Percentiles rank a stretch among this genome's conserved stretches.
Conservation (phyloP, 2,113 vertebrate genomes). For the Mastomys natalensis region DNA sequence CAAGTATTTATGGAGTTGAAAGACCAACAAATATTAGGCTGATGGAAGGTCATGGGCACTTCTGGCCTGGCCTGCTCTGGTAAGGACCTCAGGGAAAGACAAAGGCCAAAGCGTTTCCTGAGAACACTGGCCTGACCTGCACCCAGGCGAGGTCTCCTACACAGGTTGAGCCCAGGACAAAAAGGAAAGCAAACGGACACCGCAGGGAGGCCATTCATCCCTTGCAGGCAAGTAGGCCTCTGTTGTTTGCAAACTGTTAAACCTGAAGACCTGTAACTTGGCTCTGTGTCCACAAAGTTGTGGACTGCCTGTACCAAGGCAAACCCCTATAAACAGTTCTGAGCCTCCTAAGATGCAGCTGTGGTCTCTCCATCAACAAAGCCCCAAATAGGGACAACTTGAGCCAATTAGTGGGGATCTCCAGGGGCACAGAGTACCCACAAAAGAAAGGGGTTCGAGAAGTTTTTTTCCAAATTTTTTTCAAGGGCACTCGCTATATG, state of each 20-base stretch:
- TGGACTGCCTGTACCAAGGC: constrained; percentile 63
- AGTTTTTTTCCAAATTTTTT: too few species aligned
- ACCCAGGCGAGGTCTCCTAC: background rate
- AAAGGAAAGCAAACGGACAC: background rate
- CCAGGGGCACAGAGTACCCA: background rate
- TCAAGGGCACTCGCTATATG: background rate
- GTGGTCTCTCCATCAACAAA: background rate
- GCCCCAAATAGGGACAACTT: background rate
- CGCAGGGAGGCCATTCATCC: constrained; percentile 63
- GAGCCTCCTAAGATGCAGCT: constrained; percentile 56
- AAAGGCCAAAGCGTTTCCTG: background rate
- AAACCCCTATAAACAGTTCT: constrained; percentile 75
- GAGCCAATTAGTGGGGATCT: background rate
- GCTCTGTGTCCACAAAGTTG: background rate
- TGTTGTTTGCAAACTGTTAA: constrained; percentile 74
- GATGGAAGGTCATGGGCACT: constrained; percentile 53
- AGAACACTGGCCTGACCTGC: background rate
- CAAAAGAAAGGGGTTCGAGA: background rate
- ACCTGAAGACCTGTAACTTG: background rate
- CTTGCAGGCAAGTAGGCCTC: background rate
- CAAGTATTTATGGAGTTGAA: background rate
- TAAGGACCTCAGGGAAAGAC: background rate
- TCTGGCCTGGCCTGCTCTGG: background rate
- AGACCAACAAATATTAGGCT: background rate
- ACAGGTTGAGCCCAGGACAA: background rate